Base-by-base conservation (phyloP, 2,113 vertebrate species). In the Axis porcinus region DNA sequence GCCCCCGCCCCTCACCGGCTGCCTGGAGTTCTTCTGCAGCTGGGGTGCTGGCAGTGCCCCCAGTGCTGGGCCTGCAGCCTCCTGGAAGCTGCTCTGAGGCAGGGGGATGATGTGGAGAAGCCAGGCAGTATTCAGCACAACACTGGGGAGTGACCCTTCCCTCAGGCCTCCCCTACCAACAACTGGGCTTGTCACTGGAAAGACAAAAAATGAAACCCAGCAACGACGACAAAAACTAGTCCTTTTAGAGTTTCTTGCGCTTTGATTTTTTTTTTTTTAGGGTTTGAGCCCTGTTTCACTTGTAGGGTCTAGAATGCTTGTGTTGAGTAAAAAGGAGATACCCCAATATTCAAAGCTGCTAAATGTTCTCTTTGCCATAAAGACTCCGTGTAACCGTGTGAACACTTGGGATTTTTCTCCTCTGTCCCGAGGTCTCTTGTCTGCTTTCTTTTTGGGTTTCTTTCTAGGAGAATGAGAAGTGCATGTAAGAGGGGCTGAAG, bases 341-440 rank as follows among this genome's bases (percentile, higher is more conserved):
- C 97, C 97, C 98, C 97, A 50, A 30, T 81, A 95, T 97, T 98
- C 83, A 89, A 98, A 99, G 99, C 99, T 99, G 99, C 99, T 99
- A 97, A 97, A 98, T 98, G 98, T 98, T 99, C 98, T 99, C 98
- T 99, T 99, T 99, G 99, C 99, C 99, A 99, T 99, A 98, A 98
- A 96, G 98, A 98, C 91, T 98, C 98, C 57, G 86, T 98, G 98
- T 98, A 98, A 98, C 98, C 96, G 97, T 99, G 99, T 98, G 98
- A 98, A 98, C 98, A 97, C 98, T 98, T 98, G 98, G 98, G 99
- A 98, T 98, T 95, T 96, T 97, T 98, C 98, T 98, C 98, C 98
- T 98, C 98, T 98, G 98, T 98, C 98, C 98, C 57, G 40, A 98
- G 98, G 98, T 98, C 98, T 98, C 67, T 57, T 57, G 95, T 98